These are phyloP conservation scores for Ips typographus DNA, from an alignment of 1,140 invertebrate species.

Conservation along the genomic window DNA sequence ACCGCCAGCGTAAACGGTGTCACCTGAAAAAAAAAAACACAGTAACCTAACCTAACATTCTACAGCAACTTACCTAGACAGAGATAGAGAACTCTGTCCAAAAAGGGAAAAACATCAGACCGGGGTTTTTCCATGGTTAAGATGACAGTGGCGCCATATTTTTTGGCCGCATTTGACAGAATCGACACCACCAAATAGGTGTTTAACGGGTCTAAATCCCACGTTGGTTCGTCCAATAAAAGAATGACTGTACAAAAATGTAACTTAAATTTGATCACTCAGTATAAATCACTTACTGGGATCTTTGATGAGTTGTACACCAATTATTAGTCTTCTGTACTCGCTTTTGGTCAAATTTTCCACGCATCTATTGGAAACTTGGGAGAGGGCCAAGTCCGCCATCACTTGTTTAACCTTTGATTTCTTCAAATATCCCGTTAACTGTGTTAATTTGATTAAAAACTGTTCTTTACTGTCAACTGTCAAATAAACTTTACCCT, in stretches of 20 bases:
- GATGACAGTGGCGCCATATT: constrained; percentile 84
- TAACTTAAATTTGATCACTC: constrained; percentile 1
- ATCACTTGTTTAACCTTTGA: constrained; percentile 82
- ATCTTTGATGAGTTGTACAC: constrained; percentile 85
- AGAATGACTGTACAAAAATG: constrained; percentile 66
- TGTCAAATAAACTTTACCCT: constrained; percentile 57
- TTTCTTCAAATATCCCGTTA: constrained; percentile 69
- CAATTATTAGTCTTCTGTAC: constrained; percentile 80
- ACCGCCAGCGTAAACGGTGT: constrained; percentile 87
- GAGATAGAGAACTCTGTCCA: constrained; percentile 80
- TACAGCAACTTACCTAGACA: constrained; percentile 59
- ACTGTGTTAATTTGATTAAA: constrained; percentile 52
- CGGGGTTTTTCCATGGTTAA: constrained; percentile 90
- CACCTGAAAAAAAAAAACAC: constrained; percentile 56
- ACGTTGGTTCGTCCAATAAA: constrained; percentile 86
- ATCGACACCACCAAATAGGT: constrained; percentile 92
- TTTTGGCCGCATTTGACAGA: constrained; percentile 87
- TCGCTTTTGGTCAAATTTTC: constrained; percentile 80
- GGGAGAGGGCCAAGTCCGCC: constrained; percentile 84
- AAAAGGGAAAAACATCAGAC: constrained; percentile 90
- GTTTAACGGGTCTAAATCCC: constrained; percentile 86
- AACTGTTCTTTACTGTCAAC: background rate
- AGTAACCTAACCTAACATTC: background rate
- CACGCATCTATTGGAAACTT: constrained; percentile 79
- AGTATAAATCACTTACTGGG: constrained; percentile 59